These are phyloP conservation scores for Encarsia formosa DNA, from an alignment of 2,888 invertebrate species.

Conservation along the genomic window DNA sequence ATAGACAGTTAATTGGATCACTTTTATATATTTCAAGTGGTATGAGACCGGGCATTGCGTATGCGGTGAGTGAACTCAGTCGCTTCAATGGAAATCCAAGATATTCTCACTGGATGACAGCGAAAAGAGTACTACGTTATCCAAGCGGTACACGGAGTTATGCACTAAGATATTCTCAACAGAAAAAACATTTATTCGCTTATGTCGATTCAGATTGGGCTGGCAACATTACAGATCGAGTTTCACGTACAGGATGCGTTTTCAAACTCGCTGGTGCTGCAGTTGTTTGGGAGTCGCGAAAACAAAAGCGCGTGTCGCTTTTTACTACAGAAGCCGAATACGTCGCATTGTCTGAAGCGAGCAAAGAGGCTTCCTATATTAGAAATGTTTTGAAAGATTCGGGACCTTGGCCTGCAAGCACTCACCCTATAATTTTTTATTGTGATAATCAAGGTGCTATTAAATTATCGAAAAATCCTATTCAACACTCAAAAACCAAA, in stretches of 20 bases:
- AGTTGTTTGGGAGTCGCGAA: not conserved
- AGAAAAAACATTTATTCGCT: constrained; percentile 19
- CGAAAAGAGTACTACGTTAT: constrained; percentile 12
- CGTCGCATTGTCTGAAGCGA: not conserved
- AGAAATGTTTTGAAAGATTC: not conserved
- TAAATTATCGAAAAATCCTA: not conserved
- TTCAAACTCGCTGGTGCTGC: not conserved
- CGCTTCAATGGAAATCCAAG: constrained; percentile 8
- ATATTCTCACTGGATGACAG: constrained; percentile 7
- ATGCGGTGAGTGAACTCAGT: constrained; percentile 10
- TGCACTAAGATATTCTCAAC: constrained; percentile 28
- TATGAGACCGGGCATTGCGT: constrained; percentile 19
- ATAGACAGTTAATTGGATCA: constrained; percentile 15
- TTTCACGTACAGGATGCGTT: not conserved
- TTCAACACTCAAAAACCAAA: not conserved
- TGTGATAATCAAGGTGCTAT: not conserved
- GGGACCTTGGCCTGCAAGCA: not conserved
- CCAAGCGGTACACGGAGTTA: constrained; percentile 5
- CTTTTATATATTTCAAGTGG: constrained; percentile 14
- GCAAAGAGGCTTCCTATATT: not conserved
- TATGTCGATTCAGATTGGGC: constrained; percentile 19
- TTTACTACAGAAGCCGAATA: not conserved
- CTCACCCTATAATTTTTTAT: not conserved
- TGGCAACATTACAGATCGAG: not conserved
- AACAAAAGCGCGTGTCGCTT: not conserved